Percentiles rank a stretch among this genome's conserved stretches.
These are phyloP conservation scores for Polymixis lichenea DNA, from an alignment of 2,888 invertebrate genomes.

Conservation along the genomic window DNA sequence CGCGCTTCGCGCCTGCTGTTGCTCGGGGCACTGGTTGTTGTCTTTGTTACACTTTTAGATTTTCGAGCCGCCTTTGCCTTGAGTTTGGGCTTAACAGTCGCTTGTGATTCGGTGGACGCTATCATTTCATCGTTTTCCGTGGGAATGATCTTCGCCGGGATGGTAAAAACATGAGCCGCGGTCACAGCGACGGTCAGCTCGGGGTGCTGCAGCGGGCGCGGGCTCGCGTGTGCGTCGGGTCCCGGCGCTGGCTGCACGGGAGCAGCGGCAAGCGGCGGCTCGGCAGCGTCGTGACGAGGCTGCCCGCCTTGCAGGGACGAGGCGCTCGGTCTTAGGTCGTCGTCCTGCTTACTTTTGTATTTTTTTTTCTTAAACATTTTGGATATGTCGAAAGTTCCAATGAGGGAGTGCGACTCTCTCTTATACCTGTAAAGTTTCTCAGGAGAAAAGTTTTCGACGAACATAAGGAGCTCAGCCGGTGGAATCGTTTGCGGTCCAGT, in stretches of 20 bases:
- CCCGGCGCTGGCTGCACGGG: neutral
- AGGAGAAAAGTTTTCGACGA: conserved; percentile 32
- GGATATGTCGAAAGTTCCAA: conserved; percentile 82
- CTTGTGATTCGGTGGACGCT: neutral
- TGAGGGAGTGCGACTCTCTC: conserved; percentile 78
- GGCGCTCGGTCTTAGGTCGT: conserved; percentile 68
- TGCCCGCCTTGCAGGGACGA: conserved; percentile 68
- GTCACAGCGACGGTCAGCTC: neutral
- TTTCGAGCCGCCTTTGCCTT: conserved; percentile 58
- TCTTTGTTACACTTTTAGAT: conserved; percentile 57
- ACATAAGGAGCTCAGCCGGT: conserved; percentile 21
- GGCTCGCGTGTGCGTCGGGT: neutral
- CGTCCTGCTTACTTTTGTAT: conserved; percentile 60
- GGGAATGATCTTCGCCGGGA: conserved; percentile 50
- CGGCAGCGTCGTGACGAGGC: neutral
- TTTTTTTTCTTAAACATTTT: conserved; percentile 79
- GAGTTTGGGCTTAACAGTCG: conserved; percentile 31
- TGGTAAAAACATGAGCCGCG: conserved; percentile 27
- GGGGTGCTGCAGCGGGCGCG: neutral
- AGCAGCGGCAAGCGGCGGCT: neutral
- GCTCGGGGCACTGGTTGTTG: conserved; percentile 10
- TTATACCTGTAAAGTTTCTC: conserved; percentile 54
- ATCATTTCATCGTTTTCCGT: conserved; percentile 42
- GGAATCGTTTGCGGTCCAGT: neutral
- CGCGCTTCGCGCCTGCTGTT: conserved; percentile 56